Conservation (phyloP, 2,797 vertebrate genomes). For the Coilia nasus region DNA sequence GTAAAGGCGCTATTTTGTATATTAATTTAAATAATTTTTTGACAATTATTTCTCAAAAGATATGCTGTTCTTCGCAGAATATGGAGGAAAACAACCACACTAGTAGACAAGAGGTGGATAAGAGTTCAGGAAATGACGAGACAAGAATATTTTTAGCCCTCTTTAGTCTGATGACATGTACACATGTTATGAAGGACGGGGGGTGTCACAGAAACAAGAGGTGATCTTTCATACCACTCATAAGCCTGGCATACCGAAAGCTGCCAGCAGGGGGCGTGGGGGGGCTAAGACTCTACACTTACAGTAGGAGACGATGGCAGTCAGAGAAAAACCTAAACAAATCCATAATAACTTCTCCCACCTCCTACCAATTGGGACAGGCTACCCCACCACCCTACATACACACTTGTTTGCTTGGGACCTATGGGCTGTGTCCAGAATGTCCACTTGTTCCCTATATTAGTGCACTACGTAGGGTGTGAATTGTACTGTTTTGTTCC, state of each 20-base stretch:
- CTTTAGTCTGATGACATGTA: conserved; percentile 57
- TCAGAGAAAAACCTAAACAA: not conserved
- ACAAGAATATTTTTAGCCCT: conserved; percentile 70
- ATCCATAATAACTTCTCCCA: not conserved
- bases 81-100: conserved; percentile 23
- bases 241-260: not conserved
- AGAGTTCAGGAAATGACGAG: conserved; percentile 45
- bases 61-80: conserved; percentile 63
- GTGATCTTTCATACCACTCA: not conserved
- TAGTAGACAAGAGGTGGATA: conserved; percentile 47
- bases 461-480: too few relatives aligned
- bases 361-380: not conserved
- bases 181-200: not conserved
- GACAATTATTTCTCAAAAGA: conserved; percentile 65
- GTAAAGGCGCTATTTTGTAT: conserved; percentile 68
- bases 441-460: too few relatives aligned
- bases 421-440: not conserved
- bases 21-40: conserved; percentile 66
- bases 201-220: not conserved
- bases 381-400: not conserved
- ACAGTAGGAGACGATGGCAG: not conserved
- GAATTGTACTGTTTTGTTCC: too few relatives aligned
- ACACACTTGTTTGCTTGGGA: not conserved
- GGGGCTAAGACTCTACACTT: not conserved
- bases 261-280: too few relatives aligned